Evolutionary conservation across 2,113 vertebrate genomes (phyloP).

Genomic region (Hippopotamus amphibius): DNA sequence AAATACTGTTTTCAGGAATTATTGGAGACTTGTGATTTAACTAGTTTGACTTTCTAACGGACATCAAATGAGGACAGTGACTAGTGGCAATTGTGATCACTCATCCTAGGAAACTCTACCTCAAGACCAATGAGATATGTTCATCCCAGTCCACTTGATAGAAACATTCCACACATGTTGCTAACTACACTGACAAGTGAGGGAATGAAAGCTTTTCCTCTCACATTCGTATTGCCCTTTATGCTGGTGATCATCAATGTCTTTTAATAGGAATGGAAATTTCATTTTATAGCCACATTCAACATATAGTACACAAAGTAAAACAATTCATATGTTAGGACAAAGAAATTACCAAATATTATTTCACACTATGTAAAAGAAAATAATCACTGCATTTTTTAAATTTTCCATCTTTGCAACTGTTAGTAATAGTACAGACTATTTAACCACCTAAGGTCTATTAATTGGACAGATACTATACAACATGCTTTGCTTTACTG

Average conservation of each 20-base stretch:
- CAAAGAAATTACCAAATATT: background rate
- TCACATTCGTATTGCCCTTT: background rate
- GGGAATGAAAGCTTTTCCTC: background rate
- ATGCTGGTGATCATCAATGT: background rate
- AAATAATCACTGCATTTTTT: background rate
- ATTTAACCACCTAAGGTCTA: background rate
- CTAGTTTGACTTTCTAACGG: background rate
- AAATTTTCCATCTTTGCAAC: background rate
- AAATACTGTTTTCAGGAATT: background rate
- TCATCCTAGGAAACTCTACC: background rate
- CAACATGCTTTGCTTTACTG: background rate
- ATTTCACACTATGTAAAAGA: background rate
- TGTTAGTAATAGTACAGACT: background rate
- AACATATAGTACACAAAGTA: background rate
- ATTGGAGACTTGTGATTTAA: background rate
- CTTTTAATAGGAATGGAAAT: background rate
- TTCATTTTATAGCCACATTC: background rate
- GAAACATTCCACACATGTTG: background rate
- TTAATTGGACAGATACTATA: background rate
- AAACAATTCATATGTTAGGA: background rate
- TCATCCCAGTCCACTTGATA: background rate
- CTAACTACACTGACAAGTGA: background rate
- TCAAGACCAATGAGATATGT: background rate
- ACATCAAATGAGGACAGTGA: accelerated
- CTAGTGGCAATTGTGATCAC: background rate